Base-by-base conservation (phyloP, 1,140 invertebrate genomes). In the Leptopilina boulardi region DNA sequence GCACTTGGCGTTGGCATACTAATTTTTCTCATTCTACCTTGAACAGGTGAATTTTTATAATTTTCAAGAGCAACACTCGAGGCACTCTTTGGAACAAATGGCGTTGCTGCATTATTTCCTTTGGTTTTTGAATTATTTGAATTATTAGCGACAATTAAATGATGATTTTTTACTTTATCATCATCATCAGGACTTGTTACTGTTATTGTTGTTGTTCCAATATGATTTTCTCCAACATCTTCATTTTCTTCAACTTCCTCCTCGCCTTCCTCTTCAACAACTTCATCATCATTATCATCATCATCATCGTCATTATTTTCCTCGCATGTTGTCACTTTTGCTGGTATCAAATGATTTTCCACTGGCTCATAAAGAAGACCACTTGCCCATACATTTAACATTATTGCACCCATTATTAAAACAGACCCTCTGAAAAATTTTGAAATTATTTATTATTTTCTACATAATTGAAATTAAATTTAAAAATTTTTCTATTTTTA, bases 341-440 rank as follows among this genome's bases (percentile, higher is more conserved):
- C 81, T 13, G 84, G 83, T n/a, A 92, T 93, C 93, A 96, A 93
- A 83, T 97, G 96, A 72, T 94, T 93, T 82, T 96, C 94, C 0
- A 97, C 96, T 0, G 96, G 96, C 70, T 97, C 94, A 88, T 97
- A 97, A 6, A 97, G 93, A 23, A 97, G 87, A 4, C 96, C 96
- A 8, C 95, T 95, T 1, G 96, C 94, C 92, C 96, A 95, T 0
- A 96, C 95, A 86, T 97, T 96, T 15, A 98, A 88, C 73, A 95
- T 95, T 2, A 97, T 90, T 19, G 94, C 96, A 5, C 96, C 96
- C 91, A 97, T 94, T 41, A 98, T 93, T 11, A 98, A 88, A 19
- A 97, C 94, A 2, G 96, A 94, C 11, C 95, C 95, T 87, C 95
- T 95, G 90, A 74, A 88, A 92, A 84, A 75, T 80, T 71, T 80